Percentiles rank a stretch among this genome's conserved stretches.
Evolutionary conservation across 2,113 vertebrate species (phyloP).

Genomic region (Leuciscus idus): DNA sequence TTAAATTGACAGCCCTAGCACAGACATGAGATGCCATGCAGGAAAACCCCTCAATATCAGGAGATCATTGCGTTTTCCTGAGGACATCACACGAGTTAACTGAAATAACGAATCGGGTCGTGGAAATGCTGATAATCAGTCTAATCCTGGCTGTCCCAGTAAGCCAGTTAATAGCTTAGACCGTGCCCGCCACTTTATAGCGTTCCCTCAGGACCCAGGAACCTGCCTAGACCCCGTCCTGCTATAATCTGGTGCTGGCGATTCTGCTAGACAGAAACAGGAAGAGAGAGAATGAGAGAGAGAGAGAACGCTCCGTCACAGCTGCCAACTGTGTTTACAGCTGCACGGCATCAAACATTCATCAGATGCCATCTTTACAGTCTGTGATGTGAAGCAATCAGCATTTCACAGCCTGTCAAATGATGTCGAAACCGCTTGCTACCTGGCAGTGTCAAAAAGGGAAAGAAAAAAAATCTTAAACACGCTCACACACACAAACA

Average conservation of each 20-base stretch:
- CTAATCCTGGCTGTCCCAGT: conserved; percentile 65
- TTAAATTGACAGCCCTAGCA: not conserved
- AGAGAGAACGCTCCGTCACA: conserved; percentile 66
- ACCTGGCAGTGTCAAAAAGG: conserved; percentile 78
- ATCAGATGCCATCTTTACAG: conserved; percentile 81
- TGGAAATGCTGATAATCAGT: conserved; percentile 68
- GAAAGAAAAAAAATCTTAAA: conserved; percentile 24
- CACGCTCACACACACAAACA: conserved; percentile 17
- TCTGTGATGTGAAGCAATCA: conserved; percentile 82
- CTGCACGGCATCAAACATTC: conserved; percentile 80
- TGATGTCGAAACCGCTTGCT: conserved; percentile 74
- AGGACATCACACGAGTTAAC: conserved; percentile 63
- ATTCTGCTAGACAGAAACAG: conserved; percentile 64
- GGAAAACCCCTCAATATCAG: not conserved
- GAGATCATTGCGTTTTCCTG: conserved; percentile 30
- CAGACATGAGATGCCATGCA: not conserved
- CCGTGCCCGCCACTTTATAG: conserved; percentile 56
- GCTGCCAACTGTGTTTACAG: conserved; percentile 81
- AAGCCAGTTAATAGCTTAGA: conserved; percentile 66
- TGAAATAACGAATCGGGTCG: conserved; percentile 65
- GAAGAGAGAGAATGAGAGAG: conserved; percentile 12
- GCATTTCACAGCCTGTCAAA: conserved; percentile 82
- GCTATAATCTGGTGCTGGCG: conserved; percentile 67
- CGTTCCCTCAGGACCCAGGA: conserved; percentile 65
- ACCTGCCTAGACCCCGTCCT: conserved; percentile 69